Conservation (phyloP, 1,140 invertebrate species). For the Dendroctonus valens region DNA sequence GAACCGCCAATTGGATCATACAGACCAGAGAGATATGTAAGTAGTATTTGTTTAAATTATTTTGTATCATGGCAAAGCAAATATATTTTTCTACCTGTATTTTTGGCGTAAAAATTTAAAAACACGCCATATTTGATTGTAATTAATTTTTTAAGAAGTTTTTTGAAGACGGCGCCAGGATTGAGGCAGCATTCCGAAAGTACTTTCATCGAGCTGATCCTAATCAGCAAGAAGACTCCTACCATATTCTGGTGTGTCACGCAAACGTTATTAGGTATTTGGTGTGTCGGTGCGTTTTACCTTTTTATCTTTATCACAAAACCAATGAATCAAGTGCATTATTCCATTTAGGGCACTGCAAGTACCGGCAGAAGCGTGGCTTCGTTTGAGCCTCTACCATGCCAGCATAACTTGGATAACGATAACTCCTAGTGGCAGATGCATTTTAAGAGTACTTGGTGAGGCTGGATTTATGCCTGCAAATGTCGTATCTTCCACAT, state of each 20-base stretch:
- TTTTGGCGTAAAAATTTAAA: neutral
- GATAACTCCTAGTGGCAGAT: constrained; percentile 83
- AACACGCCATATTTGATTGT: no score
- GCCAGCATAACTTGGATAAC: constrained; percentile 90
- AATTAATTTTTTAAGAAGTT: constrained; percentile 70
- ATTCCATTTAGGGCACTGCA: constrained; percentile 81
- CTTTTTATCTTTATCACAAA: constrained; percentile 5
- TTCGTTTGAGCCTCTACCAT: constrained; percentile 87
- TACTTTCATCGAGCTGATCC: constrained; percentile 89
- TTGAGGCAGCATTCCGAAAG: constrained; percentile 93
- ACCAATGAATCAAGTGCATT: constrained; percentile 15
- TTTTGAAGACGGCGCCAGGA: constrained; percentile 90
- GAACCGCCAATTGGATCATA: constrained; percentile 87
- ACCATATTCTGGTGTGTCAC: constrained; percentile 94
- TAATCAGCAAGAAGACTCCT: constrained; percentile 78
- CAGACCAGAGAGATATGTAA: constrained; percentile 79
- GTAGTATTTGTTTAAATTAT: constrained; percentile 32
- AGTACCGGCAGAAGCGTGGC: constrained; percentile 95
- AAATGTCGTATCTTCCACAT: constrained; percentile 55
- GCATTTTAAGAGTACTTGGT: constrained; percentile 75
- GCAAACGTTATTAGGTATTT: constrained; percentile 98
- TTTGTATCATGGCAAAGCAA: neutral
- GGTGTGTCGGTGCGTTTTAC: constrained; percentile 77
- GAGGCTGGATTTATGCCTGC: constrained; percentile 88
- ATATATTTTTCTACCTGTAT: neutral